phyloP scores from a whole-genome alignment of 2,113 vertebrate genomes.

The Microtus oregoni region DNA sequence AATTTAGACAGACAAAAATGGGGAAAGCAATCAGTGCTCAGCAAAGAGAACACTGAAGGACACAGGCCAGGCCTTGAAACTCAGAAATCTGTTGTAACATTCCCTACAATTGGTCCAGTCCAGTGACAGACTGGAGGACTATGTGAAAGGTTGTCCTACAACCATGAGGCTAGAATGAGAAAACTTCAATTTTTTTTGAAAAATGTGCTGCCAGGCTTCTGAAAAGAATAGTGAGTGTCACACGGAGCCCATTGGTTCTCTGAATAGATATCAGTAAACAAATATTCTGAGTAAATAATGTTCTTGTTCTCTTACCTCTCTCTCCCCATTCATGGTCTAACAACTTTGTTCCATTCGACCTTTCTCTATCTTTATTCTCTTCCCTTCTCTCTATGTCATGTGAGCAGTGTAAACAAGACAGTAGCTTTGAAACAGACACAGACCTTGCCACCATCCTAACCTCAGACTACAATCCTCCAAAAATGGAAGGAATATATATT shows the following conservation, averaged over 20 bases:
- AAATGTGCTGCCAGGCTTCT: neutral
- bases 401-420: neutral
- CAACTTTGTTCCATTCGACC: neutral
- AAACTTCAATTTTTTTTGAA: neutral
- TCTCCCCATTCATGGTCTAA: fast-evolving
- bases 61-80: neutral
- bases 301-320: neutral
- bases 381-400: fast-evolving
- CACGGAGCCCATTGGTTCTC: neutral
- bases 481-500: neutral
- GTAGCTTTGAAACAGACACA: neutral
- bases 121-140: neutral
- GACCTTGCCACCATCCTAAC: neutral
- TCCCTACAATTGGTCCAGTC: neutral
- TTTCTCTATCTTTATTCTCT: neutral
- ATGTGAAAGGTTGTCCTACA: neutral
- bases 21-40: neutral
- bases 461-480: neutral
- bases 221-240: neutral
- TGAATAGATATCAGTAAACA: neutral
- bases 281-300: neutral
- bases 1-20: neutral
- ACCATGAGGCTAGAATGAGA: neutral
- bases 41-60: neutral
- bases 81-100: neutral